Base-by-base conservation (phyloP, 2,888 invertebrate species). In the Cheilosia urbana region DNA sequence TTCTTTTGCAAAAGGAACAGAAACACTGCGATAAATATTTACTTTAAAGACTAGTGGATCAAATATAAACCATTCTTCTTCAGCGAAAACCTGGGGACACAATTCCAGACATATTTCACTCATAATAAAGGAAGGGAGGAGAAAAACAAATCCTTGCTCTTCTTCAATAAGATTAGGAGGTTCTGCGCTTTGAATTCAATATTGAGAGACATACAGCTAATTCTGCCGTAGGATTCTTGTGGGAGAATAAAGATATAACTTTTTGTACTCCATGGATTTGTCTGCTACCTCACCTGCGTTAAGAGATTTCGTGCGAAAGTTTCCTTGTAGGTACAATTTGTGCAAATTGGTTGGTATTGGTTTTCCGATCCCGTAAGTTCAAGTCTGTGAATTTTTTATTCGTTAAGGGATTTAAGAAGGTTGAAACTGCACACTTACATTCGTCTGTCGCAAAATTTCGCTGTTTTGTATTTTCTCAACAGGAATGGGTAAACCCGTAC, bases 301-400 rank as follows among this genome's bases (percentile, higher is more conserved):
- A 11, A 19, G n/a, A 34, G 13, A 13, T 24, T 27, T 11, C 19
- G 19, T 34, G 37, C 15, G 13, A 27, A 62, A 55, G 63, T 55
- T 73, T 42, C 17, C 47, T 24, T 40, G 4, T n/a, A n/a, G n/a
- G n/a, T 65, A 40, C 63, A 71, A 71, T 63, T 78, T 63, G 57
- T 49, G 19, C 71, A 78, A 78, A 71, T 78, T 78, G 78, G 71
- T 49, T 63, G 40, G 19, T 78, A 62, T 78, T 71, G 53, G 78
- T 68, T 68, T 42, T 49, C 47, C 34, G 45, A 55, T 58, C 49
- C 49, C 24, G 34, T 58, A 71, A 40, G 37, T 55, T 7, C 11
- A 30, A 11, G 11, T 24, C 4, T 49, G 17, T 24, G 19, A 40
- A 40, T 21, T 34, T 21, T 34, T 21, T 11, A n/a, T 7, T 6